These are phyloP conservation scores for Chionis minor DNA, from an alignment of 2,113 vertebrate species.

Conservation along the genomic window DNA sequence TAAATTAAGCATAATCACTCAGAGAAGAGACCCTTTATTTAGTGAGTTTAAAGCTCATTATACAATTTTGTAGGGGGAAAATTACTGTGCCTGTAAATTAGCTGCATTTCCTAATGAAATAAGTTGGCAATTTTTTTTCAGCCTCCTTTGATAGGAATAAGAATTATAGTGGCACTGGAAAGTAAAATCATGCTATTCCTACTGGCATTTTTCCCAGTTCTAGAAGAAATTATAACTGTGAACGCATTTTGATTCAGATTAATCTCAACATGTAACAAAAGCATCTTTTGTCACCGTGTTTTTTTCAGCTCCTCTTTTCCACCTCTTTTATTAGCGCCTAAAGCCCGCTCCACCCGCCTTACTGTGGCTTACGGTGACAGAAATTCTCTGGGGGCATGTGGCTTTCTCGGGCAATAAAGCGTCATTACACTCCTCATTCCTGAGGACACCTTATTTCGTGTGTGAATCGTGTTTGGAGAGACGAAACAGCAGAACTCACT, in stretches of 20 bases:
- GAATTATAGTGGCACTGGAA: not conserved
- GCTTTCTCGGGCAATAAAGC: conserved; percentile 55
- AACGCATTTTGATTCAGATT: conserved; percentile 13
- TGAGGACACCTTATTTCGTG: not conserved
- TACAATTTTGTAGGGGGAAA: conserved; percentile 58
- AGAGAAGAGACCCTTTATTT: conserved; percentile 54
- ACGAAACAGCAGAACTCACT: not conserved
- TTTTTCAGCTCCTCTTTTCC: conserved; percentile 13
- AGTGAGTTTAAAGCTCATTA: conserved; percentile 62
- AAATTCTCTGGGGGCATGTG: conserved; percentile 9
- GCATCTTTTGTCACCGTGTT: not conserved
- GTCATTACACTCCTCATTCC: not conserved
- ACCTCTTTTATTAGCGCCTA: not conserved
- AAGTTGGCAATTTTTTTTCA: conserved; percentile 49
- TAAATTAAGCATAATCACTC: conserved; percentile 57
- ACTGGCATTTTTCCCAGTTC: conserved; percentile 16
- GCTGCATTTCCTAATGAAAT: conserved; percentile 58
- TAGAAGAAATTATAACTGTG: conserved; percentile 18
- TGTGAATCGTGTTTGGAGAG: not conserved
- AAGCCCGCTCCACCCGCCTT: not conserved
- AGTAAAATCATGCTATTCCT: not conserved
- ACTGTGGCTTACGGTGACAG: not conserved
- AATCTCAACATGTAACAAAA: conserved; percentile 33
- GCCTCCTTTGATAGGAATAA: conserved; percentile 1
- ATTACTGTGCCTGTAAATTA: conserved; percentile 52